Evolutionary conservation across 2,797 vertebrate genomes (phyloP).

Genomic region (Lacerta viridis): DNA sequence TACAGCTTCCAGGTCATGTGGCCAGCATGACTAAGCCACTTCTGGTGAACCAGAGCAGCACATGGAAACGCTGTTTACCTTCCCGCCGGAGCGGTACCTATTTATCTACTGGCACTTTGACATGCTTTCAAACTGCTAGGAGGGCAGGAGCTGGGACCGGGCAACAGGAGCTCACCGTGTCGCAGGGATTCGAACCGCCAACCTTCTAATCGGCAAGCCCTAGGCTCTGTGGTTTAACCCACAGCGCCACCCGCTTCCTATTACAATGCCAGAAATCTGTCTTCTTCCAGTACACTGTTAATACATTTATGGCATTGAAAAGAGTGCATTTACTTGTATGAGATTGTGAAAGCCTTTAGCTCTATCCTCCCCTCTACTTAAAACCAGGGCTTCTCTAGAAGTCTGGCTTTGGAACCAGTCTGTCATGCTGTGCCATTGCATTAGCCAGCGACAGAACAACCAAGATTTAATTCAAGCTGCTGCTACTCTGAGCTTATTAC

Average conservation of each 20-base stretch:
- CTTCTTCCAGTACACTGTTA: background rate
- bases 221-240: too few species aligned
- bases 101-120: too few species aligned
- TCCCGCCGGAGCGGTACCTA: too few species aligned
- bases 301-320: background rate
- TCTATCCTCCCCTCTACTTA: background rate
- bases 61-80: too few species aligned
- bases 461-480: conserved; percentile 10
- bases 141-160: too few species aligned
- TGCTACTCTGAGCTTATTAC: conserved; percentile 31
- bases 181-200: too few species aligned
- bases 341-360: background rate
- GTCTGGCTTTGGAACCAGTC: background rate
- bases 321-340: background rate
- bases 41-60: too few species aligned
- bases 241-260: background rate
- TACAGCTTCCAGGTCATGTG: too few species aligned
- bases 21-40: too few species aligned
- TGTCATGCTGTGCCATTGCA: conserved; percentile 10
- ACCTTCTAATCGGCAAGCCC: too few species aligned
- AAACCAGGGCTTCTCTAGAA: conserved; percentile 2
- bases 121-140: too few species aligned
- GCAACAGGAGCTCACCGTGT: too few species aligned
- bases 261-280: background rate
- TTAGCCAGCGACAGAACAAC: conserved; percentile 19